Evolutionary conservation across 2,797 vertebrate species (phyloP), one percentile per base, ranked within the genome.

Genomic region (Acanthurus leucopareius): DNA sequence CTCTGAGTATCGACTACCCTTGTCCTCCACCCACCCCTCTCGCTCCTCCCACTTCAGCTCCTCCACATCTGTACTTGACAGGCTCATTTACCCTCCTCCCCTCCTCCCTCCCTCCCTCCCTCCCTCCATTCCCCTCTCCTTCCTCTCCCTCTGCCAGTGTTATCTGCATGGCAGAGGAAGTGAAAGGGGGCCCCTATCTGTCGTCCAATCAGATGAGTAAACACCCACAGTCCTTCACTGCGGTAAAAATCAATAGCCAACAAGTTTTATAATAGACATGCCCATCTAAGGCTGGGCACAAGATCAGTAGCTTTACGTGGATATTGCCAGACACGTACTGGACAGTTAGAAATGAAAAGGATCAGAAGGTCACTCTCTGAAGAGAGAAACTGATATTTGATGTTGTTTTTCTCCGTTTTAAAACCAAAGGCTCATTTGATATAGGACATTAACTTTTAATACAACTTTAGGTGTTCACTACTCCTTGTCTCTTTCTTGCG

Each of bases 191-290:
- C 73, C 69, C 57, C 73, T 91, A 89, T 88, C 86, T 66, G 15
- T 51, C 19, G 13, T 78, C 77, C 80, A 77, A 89, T 92, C 89
- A 82, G 69, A 82, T 77, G 66, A 73, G 84, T 87, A 90, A 91
- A 91, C 80, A 74, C 73, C 53, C 53, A 77, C 62, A 69, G 83
- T 87, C 86, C 75, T 83, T 82, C 75, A 75, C 51, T 69, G 56
- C 79, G 56, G 49, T 58, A 77, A 69, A 77, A 90, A 92, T 93
- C 88, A 70, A 90, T 89, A 78, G 60, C 77, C 51, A 63, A 58
- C 74, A 70, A 71, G 45, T 47, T 73, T 78, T 87, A 68, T 51
- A 86, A 84, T 79, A 79, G 73, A 82, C 74, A 52, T 80, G 71
- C 80, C 82, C 48, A 58, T 88, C 77, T 73, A 60, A 75, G 69